A percentile compares a stretch with the other conserved stretches of the same genome.
These are phyloP conservation scores for Semaprochilodus insignis DNA, from an alignment of 2,797 vertebrate genomes.

Conservation along the genomic window DNA sequence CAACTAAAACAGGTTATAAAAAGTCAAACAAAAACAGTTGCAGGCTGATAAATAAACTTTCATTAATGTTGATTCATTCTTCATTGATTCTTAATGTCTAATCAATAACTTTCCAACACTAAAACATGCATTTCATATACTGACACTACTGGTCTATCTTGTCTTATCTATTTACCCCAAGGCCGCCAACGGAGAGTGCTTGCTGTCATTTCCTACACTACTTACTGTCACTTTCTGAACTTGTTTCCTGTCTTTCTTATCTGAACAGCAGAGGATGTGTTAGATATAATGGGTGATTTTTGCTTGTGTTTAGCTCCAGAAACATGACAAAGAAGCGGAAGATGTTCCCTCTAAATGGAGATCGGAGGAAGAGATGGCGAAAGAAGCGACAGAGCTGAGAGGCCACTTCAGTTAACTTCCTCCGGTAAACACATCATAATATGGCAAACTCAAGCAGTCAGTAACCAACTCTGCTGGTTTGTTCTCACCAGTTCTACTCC, in stretches of 20 bases:
- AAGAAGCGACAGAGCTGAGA: constrained; percentile 79
- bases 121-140: too few relatives aligned
- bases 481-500: not conserved
- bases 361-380: constrained; percentile 86
- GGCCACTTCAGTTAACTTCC: constrained; percentile 74
- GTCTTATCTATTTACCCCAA: not conserved
- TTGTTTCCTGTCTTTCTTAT: not conserved
- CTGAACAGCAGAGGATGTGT: not conserved
- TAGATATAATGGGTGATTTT: not conserved
- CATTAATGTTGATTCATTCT: too few relatives aligned
- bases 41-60: too few relatives aligned
- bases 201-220: not conserved
- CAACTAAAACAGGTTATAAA: too few relatives aligned
- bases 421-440: constrained; percentile 40
- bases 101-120: too few relatives aligned
- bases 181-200: not conserved
- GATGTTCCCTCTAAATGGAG: constrained; percentile 80
- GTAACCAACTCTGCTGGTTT: not conserved
- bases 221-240: not conserved
- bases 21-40: too few relatives aligned
- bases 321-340: constrained; percentile 77
- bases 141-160: too few relatives aligned
- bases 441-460: too few relatives aligned
- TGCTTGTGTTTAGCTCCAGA: constrained; percentile 78
- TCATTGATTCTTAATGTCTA: too few relatives aligned